A percentile compares a stretch with the other conserved stretches of the same genome.
These are phyloP conservation scores for Aphelinus atriplicis DNA, from an alignment of 1,140 invertebrate species.

Conservation along the genomic window DNA sequence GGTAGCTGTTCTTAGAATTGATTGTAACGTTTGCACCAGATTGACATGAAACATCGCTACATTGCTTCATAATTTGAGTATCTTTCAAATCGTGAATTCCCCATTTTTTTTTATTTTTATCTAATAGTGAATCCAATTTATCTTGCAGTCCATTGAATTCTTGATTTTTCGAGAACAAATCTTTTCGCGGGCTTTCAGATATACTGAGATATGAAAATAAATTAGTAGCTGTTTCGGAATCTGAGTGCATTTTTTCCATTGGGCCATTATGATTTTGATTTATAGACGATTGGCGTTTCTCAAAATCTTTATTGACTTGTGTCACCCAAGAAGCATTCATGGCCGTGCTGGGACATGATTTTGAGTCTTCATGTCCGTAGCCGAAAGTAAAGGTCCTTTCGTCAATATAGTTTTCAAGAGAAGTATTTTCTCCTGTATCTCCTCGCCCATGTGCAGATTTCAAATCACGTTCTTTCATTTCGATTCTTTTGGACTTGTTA, in stretches of 20 bases:
- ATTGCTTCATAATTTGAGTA: neutral
- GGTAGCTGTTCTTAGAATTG: slow-evolving; percentile 1
- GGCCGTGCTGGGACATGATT: no score
- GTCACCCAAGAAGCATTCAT: no score
- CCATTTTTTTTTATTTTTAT: neutral
- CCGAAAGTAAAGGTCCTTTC: neutral
- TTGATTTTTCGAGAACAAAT: neutral
- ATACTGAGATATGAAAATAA: slow-evolving; percentile 10
- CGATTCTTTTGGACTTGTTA: neutral
- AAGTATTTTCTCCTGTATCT: neutral
- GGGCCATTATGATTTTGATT: no score
- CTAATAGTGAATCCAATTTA: neutral
- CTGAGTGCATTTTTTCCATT: neutral
- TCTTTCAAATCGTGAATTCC: neutral
- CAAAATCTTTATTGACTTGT: no score
- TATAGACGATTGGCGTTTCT: no score
- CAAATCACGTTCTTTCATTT: neutral
- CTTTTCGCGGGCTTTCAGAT: neutral
- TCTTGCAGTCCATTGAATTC: neutral
- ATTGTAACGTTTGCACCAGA: neutral
- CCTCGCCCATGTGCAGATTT: slow-evolving; percentile 2
- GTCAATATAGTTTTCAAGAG: neutral
- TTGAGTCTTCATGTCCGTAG: no score
- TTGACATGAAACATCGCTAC: neutral
- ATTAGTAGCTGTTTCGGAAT: neutral